Percentiles rank a stretch among this genome's conserved stretches.
Evolutionary conservation across 35 echinoderm and acorn worm genomes (phyloP).

Genomic region (Heliocidaris erythrogramma): DNA sequence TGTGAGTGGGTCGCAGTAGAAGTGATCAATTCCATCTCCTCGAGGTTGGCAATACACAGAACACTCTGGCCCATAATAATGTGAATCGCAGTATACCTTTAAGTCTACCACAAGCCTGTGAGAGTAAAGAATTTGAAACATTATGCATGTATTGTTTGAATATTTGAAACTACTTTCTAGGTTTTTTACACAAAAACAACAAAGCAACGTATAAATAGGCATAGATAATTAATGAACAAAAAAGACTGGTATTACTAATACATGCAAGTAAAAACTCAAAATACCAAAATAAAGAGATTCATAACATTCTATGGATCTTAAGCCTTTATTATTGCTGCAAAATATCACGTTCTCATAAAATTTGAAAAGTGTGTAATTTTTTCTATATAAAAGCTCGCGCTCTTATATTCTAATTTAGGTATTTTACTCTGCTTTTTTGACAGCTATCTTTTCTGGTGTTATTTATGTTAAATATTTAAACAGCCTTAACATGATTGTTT

Average conservation of each 20-base stretch:
- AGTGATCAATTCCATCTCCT: constrained; percentile 46
- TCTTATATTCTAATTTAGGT: no score
- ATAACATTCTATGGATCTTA: no score
- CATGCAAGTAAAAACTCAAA: no score
- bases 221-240: background rate
- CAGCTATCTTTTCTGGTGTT: no score
- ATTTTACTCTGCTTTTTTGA: no score
- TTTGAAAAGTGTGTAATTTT: no score
- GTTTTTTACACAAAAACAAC: background rate
- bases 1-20: constrained; percentile 35
- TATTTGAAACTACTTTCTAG: background rate
- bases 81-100: constrained; percentile 44
- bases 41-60: constrained; percentile 35
- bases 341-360: no score
- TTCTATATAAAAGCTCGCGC: no score
- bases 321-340: no score
- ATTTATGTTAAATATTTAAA: no score
- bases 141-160: background rate
- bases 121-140: background rate
- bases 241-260: background rate
- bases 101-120: constrained; percentile 30
- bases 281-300: no score
- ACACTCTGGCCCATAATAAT: constrained; percentile 48
- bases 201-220: background rate
- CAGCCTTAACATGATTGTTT: no score